Conservation (phyloP, 2,888 invertebrate genomes). For the Drosophila paramelanica region DNA sequence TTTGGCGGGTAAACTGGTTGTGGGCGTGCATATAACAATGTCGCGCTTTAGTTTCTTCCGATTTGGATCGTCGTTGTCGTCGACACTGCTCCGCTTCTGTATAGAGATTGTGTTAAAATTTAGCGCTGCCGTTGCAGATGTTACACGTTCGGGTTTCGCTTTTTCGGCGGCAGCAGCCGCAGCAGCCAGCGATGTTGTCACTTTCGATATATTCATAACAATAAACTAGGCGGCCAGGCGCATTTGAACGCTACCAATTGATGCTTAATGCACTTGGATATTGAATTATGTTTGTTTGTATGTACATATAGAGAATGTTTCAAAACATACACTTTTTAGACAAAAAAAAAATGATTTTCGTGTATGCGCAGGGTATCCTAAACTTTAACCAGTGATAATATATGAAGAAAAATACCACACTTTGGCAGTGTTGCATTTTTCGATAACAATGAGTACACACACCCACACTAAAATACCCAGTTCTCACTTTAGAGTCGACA, state of each 20-base stretch:
- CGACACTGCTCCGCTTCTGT: conserved; percentile 71
- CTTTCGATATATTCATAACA: conserved; percentile 81
- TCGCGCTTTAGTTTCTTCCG: conserved; percentile 71
- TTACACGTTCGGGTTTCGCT: conserved; percentile 80
- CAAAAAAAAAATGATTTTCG: conserved; percentile 74
- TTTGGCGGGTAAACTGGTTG: conserved; percentile 72
- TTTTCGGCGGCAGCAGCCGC: conserved; percentile 80
- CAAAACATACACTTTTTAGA: conserved; percentile 73
- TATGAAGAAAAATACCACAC: conserved; percentile 64
- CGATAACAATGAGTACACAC: conserved; percentile 58
- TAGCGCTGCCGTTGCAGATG: conserved; percentile 67
- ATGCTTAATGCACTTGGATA: conserved; percentile 52
- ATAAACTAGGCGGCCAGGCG: conserved; percentile 59
- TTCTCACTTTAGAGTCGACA: conserved; percentile 12
- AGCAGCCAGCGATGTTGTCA: conserved; percentile 80
- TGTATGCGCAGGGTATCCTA: conserved; percentile 72
- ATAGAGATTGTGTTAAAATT: conserved; percentile 68
- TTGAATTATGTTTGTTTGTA: conserved; percentile 41
- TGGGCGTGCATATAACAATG: conserved; percentile 63
- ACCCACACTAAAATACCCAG: conserved; percentile 58
- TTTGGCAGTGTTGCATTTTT: conserved; percentile 60
- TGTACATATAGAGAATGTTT: conserved; percentile 70
- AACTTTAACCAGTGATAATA: conserved; percentile 67
- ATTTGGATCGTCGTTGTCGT: conserved; percentile 61
- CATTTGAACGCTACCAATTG: conserved; percentile 54